A percentile compares a stretch with the other conserved stretches of the same genome.
phyloP scores from a whole-genome alignment of 2,113 vertebrate species.

The Gavia stellata region DNA sequence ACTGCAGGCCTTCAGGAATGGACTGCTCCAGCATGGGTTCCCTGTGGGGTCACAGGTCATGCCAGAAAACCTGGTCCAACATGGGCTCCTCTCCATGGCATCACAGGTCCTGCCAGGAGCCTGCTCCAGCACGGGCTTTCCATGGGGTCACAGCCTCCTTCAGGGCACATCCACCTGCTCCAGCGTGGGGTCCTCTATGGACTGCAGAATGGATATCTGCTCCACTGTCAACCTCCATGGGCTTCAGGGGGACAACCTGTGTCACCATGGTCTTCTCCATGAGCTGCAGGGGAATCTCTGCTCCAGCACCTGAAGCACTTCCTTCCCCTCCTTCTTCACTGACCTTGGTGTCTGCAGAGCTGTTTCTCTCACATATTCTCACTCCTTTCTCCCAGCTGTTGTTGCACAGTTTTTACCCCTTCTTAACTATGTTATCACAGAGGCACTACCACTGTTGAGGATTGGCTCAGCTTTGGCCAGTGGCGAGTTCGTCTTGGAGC shows the following conservation, averaged over 20 bases:
- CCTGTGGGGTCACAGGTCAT: not conserved
- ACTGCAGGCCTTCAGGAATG: not conserved
- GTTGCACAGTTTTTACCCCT: not conserved
- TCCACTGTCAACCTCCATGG: not conserved
- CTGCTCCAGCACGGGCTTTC: rapidly evolving
- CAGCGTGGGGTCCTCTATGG: rapidly evolving
- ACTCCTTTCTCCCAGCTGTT: not conserved
- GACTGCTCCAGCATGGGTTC: not conserved
- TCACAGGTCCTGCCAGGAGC: not conserved
- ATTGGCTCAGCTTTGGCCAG: not conserved
- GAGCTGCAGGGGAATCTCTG: not conserved
- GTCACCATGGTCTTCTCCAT: not conserved
- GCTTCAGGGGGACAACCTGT: not conserved
- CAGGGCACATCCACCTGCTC: not conserved
- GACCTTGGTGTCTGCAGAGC: not conserved
- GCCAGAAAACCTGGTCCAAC: not conserved
- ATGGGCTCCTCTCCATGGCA: not conserved
- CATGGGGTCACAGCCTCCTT: not conserved
- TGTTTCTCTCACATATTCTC: not conserved
- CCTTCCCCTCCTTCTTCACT: not conserved
- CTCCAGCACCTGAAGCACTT: not conserved
- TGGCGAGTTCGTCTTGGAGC: rapidly evolving
- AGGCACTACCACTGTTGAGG: not conserved
- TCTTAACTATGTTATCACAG: not conserved
- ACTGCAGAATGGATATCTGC: not conserved